A percentile compares a stretch with the other conserved stretches of the same genome.
phyloP scores from a whole-genome alignment of 2,113 vertebrate genomes.

The Puntigrus tetrazona region DNA sequence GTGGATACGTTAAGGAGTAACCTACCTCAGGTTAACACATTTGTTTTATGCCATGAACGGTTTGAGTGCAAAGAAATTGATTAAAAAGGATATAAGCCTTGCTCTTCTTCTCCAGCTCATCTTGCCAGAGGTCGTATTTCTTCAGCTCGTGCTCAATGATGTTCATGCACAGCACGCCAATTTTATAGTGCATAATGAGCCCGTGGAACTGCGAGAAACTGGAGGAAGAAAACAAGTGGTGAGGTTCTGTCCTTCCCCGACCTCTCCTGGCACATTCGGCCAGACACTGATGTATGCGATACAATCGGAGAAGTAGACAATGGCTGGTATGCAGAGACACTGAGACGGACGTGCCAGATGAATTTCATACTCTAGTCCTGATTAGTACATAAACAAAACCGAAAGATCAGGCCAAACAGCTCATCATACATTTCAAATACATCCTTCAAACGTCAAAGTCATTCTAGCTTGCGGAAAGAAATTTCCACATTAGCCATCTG shows the following conservation, averaged over 20 bases:
- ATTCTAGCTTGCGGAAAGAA: neutral
- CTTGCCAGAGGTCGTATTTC: conserved; percentile 91
- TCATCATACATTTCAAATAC: conserved; percentile 61
- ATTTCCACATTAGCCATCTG: neutral
- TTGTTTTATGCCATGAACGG: neutral
- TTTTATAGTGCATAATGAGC: conserved; percentile 92
- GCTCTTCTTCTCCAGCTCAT: conserved; percentile 92
- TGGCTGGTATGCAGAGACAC: conserved; percentile 18
- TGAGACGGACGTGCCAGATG: neutral
- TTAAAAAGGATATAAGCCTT: conserved; percentile 91
- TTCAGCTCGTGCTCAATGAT: conserved; percentile 94
- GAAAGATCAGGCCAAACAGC: conserved; percentile 33
- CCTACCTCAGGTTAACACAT: neutral
- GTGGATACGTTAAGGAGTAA: conserved; percentile 82
- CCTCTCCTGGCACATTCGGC: neutral
- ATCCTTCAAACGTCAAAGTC: conserved; percentile 16
- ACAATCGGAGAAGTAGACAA: neutral
- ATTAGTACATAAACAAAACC: conserved; percentile 15
- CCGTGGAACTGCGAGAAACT: conserved; percentile 95
- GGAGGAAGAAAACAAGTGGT: conserved; percentile 50
- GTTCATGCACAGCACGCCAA: conserved; percentile 90
- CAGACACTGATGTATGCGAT: conserved; percentile 4
- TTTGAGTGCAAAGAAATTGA: neutral
- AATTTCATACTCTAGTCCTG: conserved; percentile 14
- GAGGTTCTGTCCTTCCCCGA: conserved; percentile 3